phyloP scores from a whole-genome alignment of 2,888 invertebrate genomes.

The Sinopyrophorus schimmeli region DNA sequence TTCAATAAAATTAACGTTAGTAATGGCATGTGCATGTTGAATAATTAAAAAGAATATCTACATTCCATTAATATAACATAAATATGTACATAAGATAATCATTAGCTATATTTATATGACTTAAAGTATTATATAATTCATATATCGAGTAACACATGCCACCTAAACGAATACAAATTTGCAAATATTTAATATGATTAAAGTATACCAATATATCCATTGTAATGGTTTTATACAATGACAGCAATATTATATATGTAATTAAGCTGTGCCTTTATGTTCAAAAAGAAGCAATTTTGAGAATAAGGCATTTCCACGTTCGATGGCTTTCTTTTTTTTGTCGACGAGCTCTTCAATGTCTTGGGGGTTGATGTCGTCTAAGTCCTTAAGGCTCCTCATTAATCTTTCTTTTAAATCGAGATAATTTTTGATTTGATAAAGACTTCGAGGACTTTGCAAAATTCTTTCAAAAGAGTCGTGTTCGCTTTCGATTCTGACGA shows the following conservation, averaged over 20 bases:
- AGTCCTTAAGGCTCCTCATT: neutral
- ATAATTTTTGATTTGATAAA: no score
- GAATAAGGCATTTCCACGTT: no score
- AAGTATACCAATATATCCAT: conserved; percentile 53
- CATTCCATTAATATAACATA: conserved; percentile 12
- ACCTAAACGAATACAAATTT: conserved; percentile 49
- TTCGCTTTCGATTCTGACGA: no score
- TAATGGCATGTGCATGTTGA: no score
- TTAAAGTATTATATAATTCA: conserved; percentile 40
- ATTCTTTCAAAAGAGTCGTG: no score
- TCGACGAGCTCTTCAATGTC: neutral
- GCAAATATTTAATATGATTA: conserved; percentile 52
- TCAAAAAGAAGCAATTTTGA: no score
- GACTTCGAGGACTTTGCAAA: no score
- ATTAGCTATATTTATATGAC: conserved; percentile 13
- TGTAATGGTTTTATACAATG: conserved; percentile 25
- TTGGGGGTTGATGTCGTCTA: neutral
- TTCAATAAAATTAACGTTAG: no score
- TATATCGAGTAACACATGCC: conserved; percentile 50
- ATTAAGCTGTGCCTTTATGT: no score
- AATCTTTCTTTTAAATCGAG: conserved; percentile 1
- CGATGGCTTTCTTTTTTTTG: neutral
- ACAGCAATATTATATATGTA: conserved; percentile 26
- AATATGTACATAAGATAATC: conserved; percentile 24
- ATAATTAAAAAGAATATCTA: no score